Base-by-base conservation (phyloP, 2,113 vertebrate genomes). In the Diglossa brunneiventris region DNA sequence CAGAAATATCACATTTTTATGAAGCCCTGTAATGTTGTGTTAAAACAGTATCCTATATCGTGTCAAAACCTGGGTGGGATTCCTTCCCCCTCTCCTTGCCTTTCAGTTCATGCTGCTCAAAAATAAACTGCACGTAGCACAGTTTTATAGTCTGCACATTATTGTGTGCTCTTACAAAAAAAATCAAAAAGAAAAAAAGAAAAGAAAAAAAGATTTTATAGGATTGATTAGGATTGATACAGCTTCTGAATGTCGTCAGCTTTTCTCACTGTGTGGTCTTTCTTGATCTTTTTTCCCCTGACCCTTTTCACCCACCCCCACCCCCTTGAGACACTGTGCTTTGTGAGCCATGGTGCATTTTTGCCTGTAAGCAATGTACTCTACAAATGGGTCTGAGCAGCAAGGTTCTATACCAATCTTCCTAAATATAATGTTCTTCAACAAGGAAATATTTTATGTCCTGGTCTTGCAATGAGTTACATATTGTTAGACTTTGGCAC, bases 261-360 rank as follows among this genome's bases (percentile, higher is more conserved):
- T 94, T 95, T 96, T 96, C 96, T 97, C 83, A 78, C 78, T 97
- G 87, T 97, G 95, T 96, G 97, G 92, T 97, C 94, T 91, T 82
- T 64, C 41, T 89, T 85, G 77, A 70, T 55, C 39, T 89, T 86
- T 87, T 94, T 91, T 55, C 18, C 59, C 28, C 79, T 90, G 73
- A 83, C 35, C 58, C 68, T 91, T 74, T 68, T 41, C 28, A 85
- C 69, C 42, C 39, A 41, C 53, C 2, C 56, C 68, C 44, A 30
- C 41, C 69, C 78, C 31, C 44, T 42, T 0, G 1, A 66, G 67
- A 77, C 50, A 7, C n/a, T 18, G 21, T 53, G 82, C 55, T 90
- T 52, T 90, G 55, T 95, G 63, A 92, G 83, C 58, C 82, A 56
- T 22, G 30, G 55, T 42, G 28, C 42, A 69, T 64, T 95, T 87